A percentile compares a stretch with the other conserved stretches of the same genome.
These are phyloP conservation scores for Octonoba sinensis DNA, from an alignment of 2,888 invertebrate genomes.

Conservation along the genomic window DNA sequence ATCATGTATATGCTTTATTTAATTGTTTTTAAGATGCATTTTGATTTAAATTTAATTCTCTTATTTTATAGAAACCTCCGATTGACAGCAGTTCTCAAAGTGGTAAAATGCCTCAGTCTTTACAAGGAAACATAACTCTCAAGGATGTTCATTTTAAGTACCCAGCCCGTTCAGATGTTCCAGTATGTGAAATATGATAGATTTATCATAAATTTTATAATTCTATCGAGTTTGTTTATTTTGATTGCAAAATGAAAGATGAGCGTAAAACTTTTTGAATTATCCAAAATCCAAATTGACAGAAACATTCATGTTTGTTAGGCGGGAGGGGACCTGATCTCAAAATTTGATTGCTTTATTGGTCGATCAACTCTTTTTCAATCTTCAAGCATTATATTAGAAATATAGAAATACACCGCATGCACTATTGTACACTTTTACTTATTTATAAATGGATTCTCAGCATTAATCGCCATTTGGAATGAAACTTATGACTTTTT, in stretches of 20 bases:
- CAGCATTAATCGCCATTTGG: too few species aligned
- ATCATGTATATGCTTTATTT: neutral
- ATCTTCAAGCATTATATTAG: too few species aligned
- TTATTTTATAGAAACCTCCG: constrained; percentile 49
- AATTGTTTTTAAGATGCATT: too few species aligned
- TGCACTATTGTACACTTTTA: too few species aligned
- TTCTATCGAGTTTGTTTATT: neutral
- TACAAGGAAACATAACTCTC: constrained; percentile 82
- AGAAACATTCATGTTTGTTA: neutral
- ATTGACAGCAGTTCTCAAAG: constrained; percentile 62
- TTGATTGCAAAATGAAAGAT: neutral
- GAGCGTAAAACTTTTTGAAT: neutral
- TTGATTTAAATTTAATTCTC: too few species aligned
- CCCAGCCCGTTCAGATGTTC: constrained; percentile 76
- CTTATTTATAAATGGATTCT: too few species aligned
- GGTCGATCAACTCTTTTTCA: too few species aligned
- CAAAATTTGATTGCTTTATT: too few species aligned
- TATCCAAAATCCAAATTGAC: neutral
- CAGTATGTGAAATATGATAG: constrained; percentile 51
- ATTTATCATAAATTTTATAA: neutral
- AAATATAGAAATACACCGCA: too few species aligned
- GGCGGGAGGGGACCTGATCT: too few species aligned
- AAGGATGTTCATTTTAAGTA: constrained; percentile 82
- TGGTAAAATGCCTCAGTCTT: constrained; percentile 72
- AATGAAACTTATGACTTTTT: too few species aligned